These are phyloP conservation scores for Microcebus tavaratra DNA, from an alignment of 2,113 vertebrate genomes.

Conservation along the genomic window DNA sequence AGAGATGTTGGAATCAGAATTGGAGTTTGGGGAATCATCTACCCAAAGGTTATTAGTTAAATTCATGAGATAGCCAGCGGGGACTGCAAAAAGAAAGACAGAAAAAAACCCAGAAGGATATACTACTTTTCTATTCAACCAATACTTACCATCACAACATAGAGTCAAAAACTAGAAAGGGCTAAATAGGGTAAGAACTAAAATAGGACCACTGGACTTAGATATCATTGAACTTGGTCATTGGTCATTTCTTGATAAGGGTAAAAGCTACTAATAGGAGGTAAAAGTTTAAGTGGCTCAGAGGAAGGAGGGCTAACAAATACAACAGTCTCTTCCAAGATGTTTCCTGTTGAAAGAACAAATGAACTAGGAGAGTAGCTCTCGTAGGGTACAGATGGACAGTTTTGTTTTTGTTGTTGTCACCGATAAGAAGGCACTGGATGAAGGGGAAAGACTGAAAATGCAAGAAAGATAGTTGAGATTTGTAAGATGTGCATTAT, in stretches of 20 bases:
- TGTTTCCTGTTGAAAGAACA: not conserved
- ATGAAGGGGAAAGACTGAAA: not conserved
- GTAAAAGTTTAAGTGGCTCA: not conserved
- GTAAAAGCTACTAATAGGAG: conserved; percentile 3
- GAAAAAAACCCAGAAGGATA: not conserved
- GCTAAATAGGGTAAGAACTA: not conserved
- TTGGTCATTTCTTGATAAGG: not conserved
- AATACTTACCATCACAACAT: not conserved
- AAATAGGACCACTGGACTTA: not conserved
- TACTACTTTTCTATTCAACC: not conserved
- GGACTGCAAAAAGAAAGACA: not conserved
- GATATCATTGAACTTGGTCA: not conserved
- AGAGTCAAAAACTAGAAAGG: not conserved
- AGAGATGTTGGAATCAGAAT: not conserved
- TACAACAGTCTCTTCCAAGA: not conserved
- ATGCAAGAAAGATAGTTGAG: not conserved
- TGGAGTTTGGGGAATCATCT: not conserved
- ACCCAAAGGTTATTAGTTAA: not conserved
- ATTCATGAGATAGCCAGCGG: not conserved
- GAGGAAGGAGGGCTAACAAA: not conserved
- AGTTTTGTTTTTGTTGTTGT: not conserved
- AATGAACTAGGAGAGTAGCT: not conserved
- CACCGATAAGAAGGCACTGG: not conserved
- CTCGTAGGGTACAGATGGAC: not conserved
- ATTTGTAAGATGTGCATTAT: not conserved